Evolutionary conservation across 2,113 vertebrate genomes (phyloP), one percentile per base, ranked within the genome.

Genomic region (Pica pica): DNA sequence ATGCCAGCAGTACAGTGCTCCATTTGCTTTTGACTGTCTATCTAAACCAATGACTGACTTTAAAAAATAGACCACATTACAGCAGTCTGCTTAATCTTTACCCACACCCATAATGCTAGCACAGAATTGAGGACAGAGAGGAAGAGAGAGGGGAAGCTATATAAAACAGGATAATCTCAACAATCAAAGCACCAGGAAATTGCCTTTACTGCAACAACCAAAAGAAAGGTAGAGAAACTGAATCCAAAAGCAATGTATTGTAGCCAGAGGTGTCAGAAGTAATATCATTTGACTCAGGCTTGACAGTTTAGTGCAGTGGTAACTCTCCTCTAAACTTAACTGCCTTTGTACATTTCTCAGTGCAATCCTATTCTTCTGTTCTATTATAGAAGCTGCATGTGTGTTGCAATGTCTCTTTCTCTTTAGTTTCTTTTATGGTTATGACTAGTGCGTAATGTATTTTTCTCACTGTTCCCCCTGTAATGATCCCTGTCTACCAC

Each of bases 401-500:
- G 63, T 55, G 37, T 70, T 52, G 4, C 9, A 65, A 73, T 83
- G 28, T 79, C 77, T 90, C 63, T 79, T 79, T 78, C 61, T 73
- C 91, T 93, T 93, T 95, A 81, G 91, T 87, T 97, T 88, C 89
- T 90, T 97, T 96, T 93, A 94, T 89, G 59, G 65, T 94, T 93
- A 82, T 90, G 92, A 96, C 81, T 63, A 7, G 55, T 61, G 85
- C 95, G 70, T 91, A 91, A 94, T 93, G 39, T 79, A 93, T 92
- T 97, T 96, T 95, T 90, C 94, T 96, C 90, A 87, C 2, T 56
- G 88, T 89, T 96, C 56, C 4, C 60, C 63, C 69, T 35, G 16
- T 94, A 95, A 93, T 87, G 90, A 94, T 94, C 78, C 73, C 91
- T 96, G 90, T 95, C 95, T 97, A 83, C 93, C 55, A 94, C 93